Percentiles rank a stretch among this genome's conserved stretches.
Evolutionary conservation across 2,797 vertebrate species (phyloP).

Genomic region (Monodelphis domestica): DNA sequence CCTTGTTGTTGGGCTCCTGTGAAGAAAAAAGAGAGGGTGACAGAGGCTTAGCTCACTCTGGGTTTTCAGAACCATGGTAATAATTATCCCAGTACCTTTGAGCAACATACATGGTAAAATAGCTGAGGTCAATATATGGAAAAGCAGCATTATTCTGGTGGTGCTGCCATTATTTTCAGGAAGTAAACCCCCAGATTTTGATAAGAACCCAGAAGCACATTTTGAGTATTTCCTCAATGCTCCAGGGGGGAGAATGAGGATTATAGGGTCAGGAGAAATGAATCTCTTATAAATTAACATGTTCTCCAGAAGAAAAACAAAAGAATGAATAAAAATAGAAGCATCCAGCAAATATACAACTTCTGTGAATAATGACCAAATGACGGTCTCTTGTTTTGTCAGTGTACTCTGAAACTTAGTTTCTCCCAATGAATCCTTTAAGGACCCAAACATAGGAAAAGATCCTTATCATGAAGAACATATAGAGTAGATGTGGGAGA

Average conservation of each 20-base stretch:
- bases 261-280: not conserved
- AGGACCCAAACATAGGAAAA: not conserved
- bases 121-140: not conserved
- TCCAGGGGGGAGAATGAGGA: not conserved
- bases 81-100: conserved; percentile 49
- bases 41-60: not conserved
- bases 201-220: not conserved
- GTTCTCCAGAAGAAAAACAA: not conserved
- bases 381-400: not conserved
- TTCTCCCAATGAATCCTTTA: not conserved
- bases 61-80: conserved; percentile 8
- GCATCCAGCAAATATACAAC: not conserved
- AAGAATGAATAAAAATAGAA: not conserved
- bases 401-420: fast-evolving
- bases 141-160: conserved; percentile 24
- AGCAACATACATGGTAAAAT: not conserved
- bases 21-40: not conserved
- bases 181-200: conserved; percentile 61
- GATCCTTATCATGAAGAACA: not conserved
- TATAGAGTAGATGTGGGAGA: not conserved
- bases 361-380: not conserved
- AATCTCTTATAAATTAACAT: not conserved
- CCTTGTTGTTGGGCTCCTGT: not conserved
- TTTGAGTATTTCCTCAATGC: not conserved
- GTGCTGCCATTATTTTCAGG: conserved; percentile 37